Evolutionary conservation across 2,888 invertebrate genomes (phyloP), one percentile per base, ranked within the genome.

Genomic region (Idaea aversata): DNA sequence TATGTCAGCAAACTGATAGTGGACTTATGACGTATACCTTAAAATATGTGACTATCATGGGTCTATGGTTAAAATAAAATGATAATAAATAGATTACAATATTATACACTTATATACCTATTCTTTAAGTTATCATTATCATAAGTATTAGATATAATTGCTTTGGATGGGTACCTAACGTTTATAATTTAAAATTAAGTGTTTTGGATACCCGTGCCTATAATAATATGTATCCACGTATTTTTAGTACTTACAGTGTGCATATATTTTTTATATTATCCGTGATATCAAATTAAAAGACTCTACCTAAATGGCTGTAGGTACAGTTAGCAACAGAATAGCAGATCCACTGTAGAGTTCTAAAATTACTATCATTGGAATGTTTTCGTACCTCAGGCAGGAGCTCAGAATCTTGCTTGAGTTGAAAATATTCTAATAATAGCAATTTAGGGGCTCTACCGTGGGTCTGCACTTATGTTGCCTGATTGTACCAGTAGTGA

Each of bases 131-230:
- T 7, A 13, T 47, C 4, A 47, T 10, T 47, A 47, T 47, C 47
- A 6, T 47, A 47, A 7, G 13, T 47, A 47, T 47, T 13, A 47
- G 6, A 47, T 47, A 47, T 47, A 47, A 47, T 10, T 47, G 47
- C 47, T 47, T 47, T 47, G 47, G 47, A 13, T 47, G 47, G 47
- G 47, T 47, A 47, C 47, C 47, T 72, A 65, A 67, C 66, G 64
- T 65, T 72, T 76, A 69, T 67, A 76, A 70, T 75, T 65, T 76
- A 13, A 7, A 7, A 13, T 7, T 47, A 47, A 47, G 13, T 13
- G 47, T 47, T 47, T 38, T 13, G 13, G 47, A 47, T 10, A 47
- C 47, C 10, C 36, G 36, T 36, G 4, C 36, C 5, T 10, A 7
- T n/a, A n/a, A n/a, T n/a, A n/a, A n/a, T n/a, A n/a, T 47, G 7